Evolutionary conservation across 2,888 invertebrate species (phyloP), one percentile per base, ranked within the genome.

Genomic region (Drosophila putrida): DNA sequence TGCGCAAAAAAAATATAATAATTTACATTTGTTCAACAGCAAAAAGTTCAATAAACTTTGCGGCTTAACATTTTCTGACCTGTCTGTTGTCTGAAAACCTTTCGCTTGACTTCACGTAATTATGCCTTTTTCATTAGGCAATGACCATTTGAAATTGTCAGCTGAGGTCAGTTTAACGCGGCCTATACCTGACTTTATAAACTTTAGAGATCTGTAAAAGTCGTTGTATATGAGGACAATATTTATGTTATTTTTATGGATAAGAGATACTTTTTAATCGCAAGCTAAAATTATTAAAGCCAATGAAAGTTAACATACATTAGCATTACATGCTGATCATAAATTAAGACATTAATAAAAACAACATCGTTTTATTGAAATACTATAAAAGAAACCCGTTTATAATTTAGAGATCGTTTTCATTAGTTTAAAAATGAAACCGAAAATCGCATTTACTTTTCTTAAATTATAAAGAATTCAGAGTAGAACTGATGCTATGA

Each of bases 1-100:
- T 71, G 75, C 78, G 25, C 54, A 55, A 63, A 47, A 53, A 27
- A 62, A 36, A 66, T 31, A 60, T 36, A 64, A 53, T 44, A 68
- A 75, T 78, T 54, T 47, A 60, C 63, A 70, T 66, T 72, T 71
- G 58, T 57, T 60, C 38, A 20, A 35, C 41, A 15, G 33, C 36
- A 43, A n/a, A 38, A 76, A 73, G 89, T 88, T 83, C 89, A 83
- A 86, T 84, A 83, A 88, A 88, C 89, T 80, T 66, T 54, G 20
- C 13, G 36, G 31, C 10, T 28, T 20, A 50, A 15, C 31, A 50
- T 53, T 57, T 60, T 51, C 5, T 6, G 33, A 41, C 6, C 10
- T 38, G 28, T 33, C 36, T 36, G 25, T 20, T 6, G 36, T 13
- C 20, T 20, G n/a, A 13, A 64, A 82, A 61, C 73, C 82, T 73